Evolutionary conservation across 2,888 invertebrate species (phyloP), one percentile per base, ranked within the genome.

Genomic region (Fissipunctia ypsillon): DNA sequence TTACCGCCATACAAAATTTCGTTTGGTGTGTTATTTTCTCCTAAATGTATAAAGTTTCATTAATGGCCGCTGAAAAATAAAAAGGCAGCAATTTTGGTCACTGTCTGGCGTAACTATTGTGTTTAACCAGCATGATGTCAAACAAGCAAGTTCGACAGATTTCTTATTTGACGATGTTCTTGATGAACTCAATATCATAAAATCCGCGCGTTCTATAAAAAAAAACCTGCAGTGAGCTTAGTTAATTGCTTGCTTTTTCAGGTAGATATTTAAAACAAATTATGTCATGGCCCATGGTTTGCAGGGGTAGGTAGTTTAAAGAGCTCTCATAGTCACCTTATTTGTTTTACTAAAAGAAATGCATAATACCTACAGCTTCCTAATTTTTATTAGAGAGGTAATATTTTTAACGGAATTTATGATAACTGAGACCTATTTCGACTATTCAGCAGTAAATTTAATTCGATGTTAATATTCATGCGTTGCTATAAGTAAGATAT

Each of bases 401-500:
- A 16, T 22, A 22, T 41, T 41, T 67, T 65, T 56, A 79, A 63
- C 31, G 50, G 54, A n/a, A 60, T 69, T 66, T 61, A 50, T 68
- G 75, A 73, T 52, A 57, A 72, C 66, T 57, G 38, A 38, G 22
- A 72, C 60, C 60, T 75, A 83, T 81, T 84, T 81, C 59, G 73
- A 83, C 76, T 84, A 83, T 57, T 78, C 61, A 70, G 81, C 57
- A 76, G 63, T 70, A 60, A 76, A 68, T 73, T 68, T 77, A 85
- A 77, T 82, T 84, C 79, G 79, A 86, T 86, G 82, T 76, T 76
- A 69, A 73, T 70, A 60, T 71, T 77, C 74, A 80, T 68, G 38
- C 72, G 54, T 84, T 67, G 63, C 69, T 64, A 63, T 56, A 69
- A 77, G 75, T 60, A 69, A 75, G 65, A 73, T 79, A 64, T 76